phyloP scores from a whole-genome alignment of 2,888 invertebrate species.

The Colostygia pectinataria region DNA sequence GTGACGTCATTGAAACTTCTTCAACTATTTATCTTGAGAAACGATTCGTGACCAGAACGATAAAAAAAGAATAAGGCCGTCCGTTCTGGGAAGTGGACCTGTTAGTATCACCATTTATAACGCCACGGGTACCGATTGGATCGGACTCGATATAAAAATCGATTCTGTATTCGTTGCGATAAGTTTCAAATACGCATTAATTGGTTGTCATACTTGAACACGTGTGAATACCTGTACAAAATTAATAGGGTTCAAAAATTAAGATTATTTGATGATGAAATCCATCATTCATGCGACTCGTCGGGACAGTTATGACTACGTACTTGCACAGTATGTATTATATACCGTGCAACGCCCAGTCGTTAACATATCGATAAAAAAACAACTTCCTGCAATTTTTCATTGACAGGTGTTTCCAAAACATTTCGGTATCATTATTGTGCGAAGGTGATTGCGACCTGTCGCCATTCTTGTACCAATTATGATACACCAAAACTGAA shows the following conservation, averaged over 20 bases:
- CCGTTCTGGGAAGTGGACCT: constrained; percentile 71
- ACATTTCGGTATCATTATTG: constrained; percentile 22
- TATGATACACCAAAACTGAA: constrained; percentile 23
- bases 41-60: constrained; percentile 67
- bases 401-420: constrained; percentile 30
- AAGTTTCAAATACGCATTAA: constrained; percentile 14
- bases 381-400: constrained; percentile 13
- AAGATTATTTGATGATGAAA: constrained; percentile 1
- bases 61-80: constrained; percentile 51
- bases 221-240: constrained; percentile 1
- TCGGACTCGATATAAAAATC: constrained; percentile 31
- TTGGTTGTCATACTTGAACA: constrained; percentile 2
- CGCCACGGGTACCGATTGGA: constrained; percentile 60
- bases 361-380: constrained; percentile 15
- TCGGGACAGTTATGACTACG: neutral
- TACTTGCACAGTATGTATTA: neutral
- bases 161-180: constrained; percentile 25
- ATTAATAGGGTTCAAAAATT: neutral
- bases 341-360: constrained; percentile 5
- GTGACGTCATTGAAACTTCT: constrained; percentile 59
- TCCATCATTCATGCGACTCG: neutral
- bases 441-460: constrained; percentile 20
- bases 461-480: constrained; percentile 28
- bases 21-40: constrained; percentile 69
- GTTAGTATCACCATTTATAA: constrained; percentile 77